A percentile compares a stretch with the other conserved stretches of the same genome.
These are phyloP conservation scores for Propithecus perrieri DNA, from an alignment of 2,797 vertebrate genomes.

Conservation along the genomic window DNA sequence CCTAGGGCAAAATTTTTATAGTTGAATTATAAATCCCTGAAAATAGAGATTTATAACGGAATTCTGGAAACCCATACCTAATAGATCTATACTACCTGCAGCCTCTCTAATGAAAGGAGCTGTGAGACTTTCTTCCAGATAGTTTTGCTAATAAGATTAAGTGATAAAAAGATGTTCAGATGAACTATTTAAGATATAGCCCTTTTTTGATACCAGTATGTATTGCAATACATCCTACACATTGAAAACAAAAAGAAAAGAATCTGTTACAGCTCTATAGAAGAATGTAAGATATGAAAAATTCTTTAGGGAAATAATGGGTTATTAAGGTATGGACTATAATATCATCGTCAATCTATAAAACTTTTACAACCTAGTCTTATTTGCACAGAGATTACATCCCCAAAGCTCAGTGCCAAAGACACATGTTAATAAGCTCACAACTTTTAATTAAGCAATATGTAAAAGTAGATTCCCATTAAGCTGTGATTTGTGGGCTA, in stretches of 20 bases:
- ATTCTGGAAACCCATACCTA: conserved; percentile 78
- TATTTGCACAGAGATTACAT: conserved; percentile 92
- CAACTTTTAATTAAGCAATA: conserved; percentile 99
- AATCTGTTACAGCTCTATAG: conserved; percentile 47
- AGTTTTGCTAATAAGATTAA: conserved; percentile 69
- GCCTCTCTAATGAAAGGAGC: conserved; percentile 65
- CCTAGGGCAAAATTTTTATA: conserved; percentile 82
- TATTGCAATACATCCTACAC: background rate
- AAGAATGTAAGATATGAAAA: conserved; percentile 87
- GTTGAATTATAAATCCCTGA: conserved; percentile 81
- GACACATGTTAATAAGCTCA: conserved; percentile 99
- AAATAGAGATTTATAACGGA: conserved; percentile 83
- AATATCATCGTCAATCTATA: conserved; percentile 97
- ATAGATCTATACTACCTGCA: conserved; percentile 69
- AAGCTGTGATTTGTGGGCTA: conserved; percentile 98
- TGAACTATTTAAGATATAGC: conserved; percentile 42
- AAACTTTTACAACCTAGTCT: conserved; percentile 97
- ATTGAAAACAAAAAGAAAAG: conserved; percentile 67
- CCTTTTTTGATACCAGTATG: background rate
- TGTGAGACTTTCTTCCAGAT: conserved; percentile 52
- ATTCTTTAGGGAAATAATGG: conserved; percentile 93
- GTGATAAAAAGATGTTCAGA: background rate
- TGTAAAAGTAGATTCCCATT: conserved; percentile 99
- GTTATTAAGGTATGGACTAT: conserved; percentile 95
- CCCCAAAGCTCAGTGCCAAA: conserved; percentile 91